These are phyloP conservation scores for Prunella fulvescens DNA, from an alignment of 2,113 vertebrate species.

Conservation along the genomic window DNA sequence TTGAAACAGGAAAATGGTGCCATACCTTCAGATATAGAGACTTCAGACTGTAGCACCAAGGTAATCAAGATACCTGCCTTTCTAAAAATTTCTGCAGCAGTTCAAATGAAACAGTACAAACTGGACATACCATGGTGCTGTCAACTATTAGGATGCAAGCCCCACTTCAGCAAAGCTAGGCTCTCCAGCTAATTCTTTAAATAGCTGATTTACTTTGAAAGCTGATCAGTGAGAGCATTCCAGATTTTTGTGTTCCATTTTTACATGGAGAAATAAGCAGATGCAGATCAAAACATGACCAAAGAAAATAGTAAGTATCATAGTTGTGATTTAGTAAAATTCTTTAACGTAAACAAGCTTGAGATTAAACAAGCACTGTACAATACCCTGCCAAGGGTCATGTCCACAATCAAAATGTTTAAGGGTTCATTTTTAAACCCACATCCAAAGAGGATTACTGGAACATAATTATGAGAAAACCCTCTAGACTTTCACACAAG, in stretches of 20 bases:
- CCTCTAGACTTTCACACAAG: background rate
- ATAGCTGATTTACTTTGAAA: background rate
- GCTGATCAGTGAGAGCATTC: background rate
- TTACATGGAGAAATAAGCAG: background rate
- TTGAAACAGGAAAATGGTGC: background rate
- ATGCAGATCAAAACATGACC: background rate
- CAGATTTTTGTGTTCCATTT: background rate
- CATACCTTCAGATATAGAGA: background rate
- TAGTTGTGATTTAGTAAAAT: background rate
- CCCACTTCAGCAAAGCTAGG: background rate
- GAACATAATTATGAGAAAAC: background rate
- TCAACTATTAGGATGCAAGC: background rate
- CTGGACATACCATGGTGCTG: accelerated
- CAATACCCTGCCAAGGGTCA: background rate
- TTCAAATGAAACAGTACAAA: background rate
- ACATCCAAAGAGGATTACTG: background rate
- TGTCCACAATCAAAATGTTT: background rate
- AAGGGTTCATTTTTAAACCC: background rate
- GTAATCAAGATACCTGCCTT: background rate
- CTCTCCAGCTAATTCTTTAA: background rate
- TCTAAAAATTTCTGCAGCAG: background rate
- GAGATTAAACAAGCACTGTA: background rate
- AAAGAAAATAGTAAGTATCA: background rate
- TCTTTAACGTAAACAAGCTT: background rate
- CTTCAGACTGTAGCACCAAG: background rate